Conservation (phyloP, 1,140 invertebrate species). For the Harpegnathos saltator region DNA sequence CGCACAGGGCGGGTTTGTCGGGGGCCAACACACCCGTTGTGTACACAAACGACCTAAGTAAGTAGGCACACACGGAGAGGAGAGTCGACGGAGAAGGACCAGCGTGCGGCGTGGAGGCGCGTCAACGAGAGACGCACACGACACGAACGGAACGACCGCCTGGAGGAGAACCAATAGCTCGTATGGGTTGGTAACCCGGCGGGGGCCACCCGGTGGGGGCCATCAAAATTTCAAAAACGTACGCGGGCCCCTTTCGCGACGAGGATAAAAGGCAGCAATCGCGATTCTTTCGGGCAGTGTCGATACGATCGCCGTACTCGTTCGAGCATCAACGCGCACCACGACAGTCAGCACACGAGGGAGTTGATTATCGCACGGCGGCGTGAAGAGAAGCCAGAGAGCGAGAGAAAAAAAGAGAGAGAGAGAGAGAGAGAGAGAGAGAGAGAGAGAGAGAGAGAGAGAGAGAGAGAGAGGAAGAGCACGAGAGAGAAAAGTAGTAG, state of each 20-base stretch:
- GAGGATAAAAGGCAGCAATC: constrained; percentile 86
- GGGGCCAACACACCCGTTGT: constrained; percentile 56
- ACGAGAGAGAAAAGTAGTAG: constrained; percentile 1
- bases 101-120: constrained; percentile 31
- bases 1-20: constrained; percentile 57
- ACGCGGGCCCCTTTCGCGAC: constrained; percentile 86
- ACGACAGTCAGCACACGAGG: neutral
- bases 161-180: constrained; percentile 80
- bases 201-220: constrained; percentile 89
- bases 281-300: constrained; percentile 86
- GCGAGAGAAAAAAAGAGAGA: no score
- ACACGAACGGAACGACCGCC: constrained; percentile 67
- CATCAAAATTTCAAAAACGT: constrained; percentile 88
- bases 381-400: no score
- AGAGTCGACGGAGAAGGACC: constrained; percentile 56
- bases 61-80: constrained; percentile 49
- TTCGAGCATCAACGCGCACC: constrained; percentile 68
- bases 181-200: constrained; percentile 67
- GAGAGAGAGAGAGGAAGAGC: constrained; percentile 26
- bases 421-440: constrained; percentile 14
- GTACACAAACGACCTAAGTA: constrained; percentile 40
- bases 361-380: no score
- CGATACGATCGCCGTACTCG: constrained; percentile 84
- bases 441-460: constrained; percentile 19
- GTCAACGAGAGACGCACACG: constrained; percentile 64